Percentiles rank a stretch among this genome's conserved stretches.
Evolutionary conservation across 1,140 invertebrate species (phyloP).

Genomic region (Nebria ingens): DNA sequence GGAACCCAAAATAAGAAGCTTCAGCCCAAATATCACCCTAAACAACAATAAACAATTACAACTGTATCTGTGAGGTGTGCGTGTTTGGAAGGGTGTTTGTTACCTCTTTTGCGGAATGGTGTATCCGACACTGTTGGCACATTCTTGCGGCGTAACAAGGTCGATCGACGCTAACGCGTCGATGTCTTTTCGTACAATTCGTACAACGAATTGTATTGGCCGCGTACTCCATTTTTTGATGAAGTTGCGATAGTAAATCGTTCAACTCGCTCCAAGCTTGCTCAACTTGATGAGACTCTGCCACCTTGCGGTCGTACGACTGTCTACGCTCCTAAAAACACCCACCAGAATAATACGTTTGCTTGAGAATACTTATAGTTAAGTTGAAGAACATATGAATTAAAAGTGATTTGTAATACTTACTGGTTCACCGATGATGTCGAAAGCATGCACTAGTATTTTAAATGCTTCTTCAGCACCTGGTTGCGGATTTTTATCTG

Average conservation of each 20-base stretch:
- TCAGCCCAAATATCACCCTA: constrained; percentile 95
- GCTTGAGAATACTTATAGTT: neutral
- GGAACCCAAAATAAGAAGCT: constrained; percentile 72
- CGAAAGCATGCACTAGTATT: constrained; percentile 87
- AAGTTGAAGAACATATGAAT: neutral
- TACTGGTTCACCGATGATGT: constrained; percentile 86
- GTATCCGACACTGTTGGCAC: constrained; percentile 80
- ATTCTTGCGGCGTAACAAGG: constrained; percentile 83
- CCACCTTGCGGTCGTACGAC: constrained; percentile 57
- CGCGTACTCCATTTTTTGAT: constrained; percentile 88
- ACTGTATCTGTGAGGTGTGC: too few relatives aligned
- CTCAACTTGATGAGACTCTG: constrained; percentile 67
- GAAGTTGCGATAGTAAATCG: constrained; percentile 70
- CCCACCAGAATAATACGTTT: too few relatives aligned
- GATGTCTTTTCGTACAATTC: constrained; percentile 82
- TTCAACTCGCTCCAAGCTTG: constrained; percentile 75
- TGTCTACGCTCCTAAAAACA: constrained; percentile 64
- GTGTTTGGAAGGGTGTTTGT: constrained; percentile 15
- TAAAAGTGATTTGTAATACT: constrained; percentile 24
- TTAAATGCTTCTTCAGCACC: constrained; percentile 95
- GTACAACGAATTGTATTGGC: constrained; percentile 84
- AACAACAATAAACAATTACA: constrained; percentile 18
- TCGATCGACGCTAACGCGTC: constrained; percentile 68
- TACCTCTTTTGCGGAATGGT: constrained; percentile 85
- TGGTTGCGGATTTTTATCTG: constrained; percentile 88